phyloP scores from a whole-genome alignment of 2,888 invertebrate species.

The Spodoptera picta region DNA sequence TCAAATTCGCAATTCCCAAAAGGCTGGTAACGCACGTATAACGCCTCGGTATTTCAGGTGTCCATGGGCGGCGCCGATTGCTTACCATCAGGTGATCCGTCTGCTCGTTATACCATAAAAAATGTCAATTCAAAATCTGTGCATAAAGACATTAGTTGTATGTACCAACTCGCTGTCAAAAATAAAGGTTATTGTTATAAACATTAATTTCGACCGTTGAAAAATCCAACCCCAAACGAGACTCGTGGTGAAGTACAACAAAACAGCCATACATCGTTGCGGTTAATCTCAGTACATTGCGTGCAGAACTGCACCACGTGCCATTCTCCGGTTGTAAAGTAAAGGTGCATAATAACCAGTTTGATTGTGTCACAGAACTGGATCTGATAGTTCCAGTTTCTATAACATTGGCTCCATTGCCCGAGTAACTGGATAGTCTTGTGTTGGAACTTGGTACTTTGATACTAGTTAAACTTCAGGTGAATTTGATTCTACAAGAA shows the following conservation, averaged over 20 bases:
- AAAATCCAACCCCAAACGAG: too few species aligned
- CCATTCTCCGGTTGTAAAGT: constrained; percentile 15
- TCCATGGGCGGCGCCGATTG: too few species aligned
- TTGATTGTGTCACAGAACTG: constrained; percentile 19
- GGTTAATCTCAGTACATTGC: background rate
- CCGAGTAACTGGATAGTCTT: constrained; percentile 5
- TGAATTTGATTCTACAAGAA: background rate
- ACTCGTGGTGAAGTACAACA: constrained; percentile 3
- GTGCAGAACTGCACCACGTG: constrained; percentile 25
- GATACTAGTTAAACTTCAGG: background rate
- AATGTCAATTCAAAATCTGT: too few species aligned
- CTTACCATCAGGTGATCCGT: too few species aligned
- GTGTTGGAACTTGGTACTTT: background rate
- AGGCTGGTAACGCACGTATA: too few species aligned
- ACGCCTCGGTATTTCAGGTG: too few species aligned
- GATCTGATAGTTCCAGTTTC: constrained; percentile 19
- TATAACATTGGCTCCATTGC: constrained; percentile 30
- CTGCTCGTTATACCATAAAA: too few species aligned
- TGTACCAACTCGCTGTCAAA: too few species aligned
- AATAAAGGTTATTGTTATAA: too few species aligned
- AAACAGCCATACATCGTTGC: background rate
- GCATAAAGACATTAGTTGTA: too few species aligned
- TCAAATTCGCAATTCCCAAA: too few species aligned
- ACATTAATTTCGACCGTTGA: too few species aligned
- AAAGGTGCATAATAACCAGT: constrained; percentile 24